These are phyloP conservation scores for Nothocercus nigrocapillus DNA, from an alignment of 2,113 vertebrate genomes.

Conservation along the genomic window DNA sequence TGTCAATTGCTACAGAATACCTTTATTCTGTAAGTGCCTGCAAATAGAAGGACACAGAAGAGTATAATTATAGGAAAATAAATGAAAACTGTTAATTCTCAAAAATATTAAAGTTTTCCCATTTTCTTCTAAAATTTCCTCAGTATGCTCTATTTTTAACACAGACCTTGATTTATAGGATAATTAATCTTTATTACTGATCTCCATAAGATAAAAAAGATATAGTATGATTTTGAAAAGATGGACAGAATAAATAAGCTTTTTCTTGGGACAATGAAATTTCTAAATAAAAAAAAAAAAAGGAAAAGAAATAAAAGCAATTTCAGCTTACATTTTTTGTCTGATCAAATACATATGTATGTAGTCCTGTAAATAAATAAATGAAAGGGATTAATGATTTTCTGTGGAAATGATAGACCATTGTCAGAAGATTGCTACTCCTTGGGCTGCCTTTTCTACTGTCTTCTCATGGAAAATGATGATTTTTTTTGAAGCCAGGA, in stretches of 20 bases:
- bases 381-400: background rate
- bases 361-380: slow-evolving; percentile 8
- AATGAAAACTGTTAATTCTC: background rate
- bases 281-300: background rate
- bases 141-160: background rate
- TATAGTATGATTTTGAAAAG: background rate
- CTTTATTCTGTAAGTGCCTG: background rate
- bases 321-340: background rate
- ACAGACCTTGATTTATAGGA: background rate
- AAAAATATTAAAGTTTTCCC: background rate
- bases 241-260: background rate
- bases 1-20: background rate
- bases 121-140: background rate
- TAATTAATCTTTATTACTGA: background rate
- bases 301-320: background rate
- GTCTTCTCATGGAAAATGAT: background rate
- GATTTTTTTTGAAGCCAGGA: background rate
- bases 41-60: background rate
- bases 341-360: background rate
- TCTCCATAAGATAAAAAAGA: background rate
- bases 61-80: background rate
- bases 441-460: background rate
- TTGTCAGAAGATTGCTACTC: background rate
- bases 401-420: background rate
- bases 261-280: background rate